A percentile compares a stretch with the other conserved stretches of the same genome.
These are phyloP conservation scores for Sclerurus mexicanus DNA, from an alignment of 2,113 vertebrate species.

Conservation along the genomic window DNA sequence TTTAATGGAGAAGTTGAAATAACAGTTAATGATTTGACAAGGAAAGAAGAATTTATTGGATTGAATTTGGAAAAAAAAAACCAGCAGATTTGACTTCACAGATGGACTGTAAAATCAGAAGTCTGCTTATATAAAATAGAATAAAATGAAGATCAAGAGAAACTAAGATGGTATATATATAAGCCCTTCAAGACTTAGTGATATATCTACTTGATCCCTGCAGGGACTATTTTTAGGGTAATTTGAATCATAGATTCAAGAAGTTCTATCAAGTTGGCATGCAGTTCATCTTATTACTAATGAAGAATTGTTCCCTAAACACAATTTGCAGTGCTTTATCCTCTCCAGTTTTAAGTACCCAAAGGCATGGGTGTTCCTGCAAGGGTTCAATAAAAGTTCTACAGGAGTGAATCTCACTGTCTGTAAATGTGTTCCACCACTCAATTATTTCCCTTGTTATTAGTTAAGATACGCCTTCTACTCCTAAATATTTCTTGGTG, in stretches of 20 bases:
- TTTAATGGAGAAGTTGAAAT: background rate
- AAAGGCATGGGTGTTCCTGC: background rate
- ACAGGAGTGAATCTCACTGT: background rate
- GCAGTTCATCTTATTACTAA: background rate
- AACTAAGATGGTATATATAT: background rate
- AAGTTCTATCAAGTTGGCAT: background rate
- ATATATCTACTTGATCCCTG: background rate
- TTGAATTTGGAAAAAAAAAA: background rate
- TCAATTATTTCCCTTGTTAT: background rate
- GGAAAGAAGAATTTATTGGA: background rate
- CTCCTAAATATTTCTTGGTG: background rate
- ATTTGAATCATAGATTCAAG: background rate
- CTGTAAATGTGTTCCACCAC: background rate
- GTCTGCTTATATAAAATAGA: background rate
- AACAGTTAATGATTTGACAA: conserved; percentile 7
- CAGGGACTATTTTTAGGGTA: background rate
- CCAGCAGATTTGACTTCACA: background rate
- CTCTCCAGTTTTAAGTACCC: background rate
- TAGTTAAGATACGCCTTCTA: background rate
- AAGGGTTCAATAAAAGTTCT: background rate
- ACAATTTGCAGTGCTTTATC: background rate
- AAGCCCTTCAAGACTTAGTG: background rate
- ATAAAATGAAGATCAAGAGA: background rate
- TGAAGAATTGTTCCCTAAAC: background rate
- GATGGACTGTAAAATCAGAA: background rate